A percentile compares a stretch with the other conserved stretches of the same genome.
Evolutionary conservation across 2,113 vertebrate species (phyloP).

Genomic region (Bufo gargarizans): DNA sequence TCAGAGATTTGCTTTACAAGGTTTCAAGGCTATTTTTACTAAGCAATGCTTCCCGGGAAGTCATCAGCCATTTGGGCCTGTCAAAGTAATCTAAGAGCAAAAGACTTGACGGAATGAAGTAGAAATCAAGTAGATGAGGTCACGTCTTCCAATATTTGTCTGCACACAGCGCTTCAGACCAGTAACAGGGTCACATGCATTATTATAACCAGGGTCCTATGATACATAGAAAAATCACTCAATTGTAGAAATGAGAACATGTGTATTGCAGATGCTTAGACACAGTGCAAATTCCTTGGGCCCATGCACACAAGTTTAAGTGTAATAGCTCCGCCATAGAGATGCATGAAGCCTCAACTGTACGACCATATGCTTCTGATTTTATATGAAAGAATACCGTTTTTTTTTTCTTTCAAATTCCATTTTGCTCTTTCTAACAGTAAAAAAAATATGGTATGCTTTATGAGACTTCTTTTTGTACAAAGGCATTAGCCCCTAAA

Average conservation of each 20-base stretch:
- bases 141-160: neutral
- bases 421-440: too few species aligned
- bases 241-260: neutral
- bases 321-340: too few species aligned
- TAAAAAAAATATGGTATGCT: too few species aligned
- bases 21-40: slow-evolving; percentile 32
- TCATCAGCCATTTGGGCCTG: slow-evolving; percentile 14
- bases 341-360: too few species aligned
- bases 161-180: neutral
- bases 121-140: neutral
- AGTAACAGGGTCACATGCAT: neutral
- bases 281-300: neutral
- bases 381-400: too few species aligned
- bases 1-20: slow-evolving; percentile 32
- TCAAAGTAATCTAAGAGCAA: neutral
- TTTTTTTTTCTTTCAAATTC: too few species aligned
- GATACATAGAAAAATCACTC: neutral
- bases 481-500: too few species aligned
- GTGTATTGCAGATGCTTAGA: neutral
- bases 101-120: neutral
- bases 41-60: slow-evolving; percentile 8
- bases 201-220: neutral
- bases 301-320: too few species aligned
- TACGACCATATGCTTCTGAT: too few species aligned
- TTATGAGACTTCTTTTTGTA: too few species aligned